These are phyloP conservation scores for Sthenelais limicola DNA, from an alignment of 2,888 invertebrate species.

Conservation along the genomic window DNA sequence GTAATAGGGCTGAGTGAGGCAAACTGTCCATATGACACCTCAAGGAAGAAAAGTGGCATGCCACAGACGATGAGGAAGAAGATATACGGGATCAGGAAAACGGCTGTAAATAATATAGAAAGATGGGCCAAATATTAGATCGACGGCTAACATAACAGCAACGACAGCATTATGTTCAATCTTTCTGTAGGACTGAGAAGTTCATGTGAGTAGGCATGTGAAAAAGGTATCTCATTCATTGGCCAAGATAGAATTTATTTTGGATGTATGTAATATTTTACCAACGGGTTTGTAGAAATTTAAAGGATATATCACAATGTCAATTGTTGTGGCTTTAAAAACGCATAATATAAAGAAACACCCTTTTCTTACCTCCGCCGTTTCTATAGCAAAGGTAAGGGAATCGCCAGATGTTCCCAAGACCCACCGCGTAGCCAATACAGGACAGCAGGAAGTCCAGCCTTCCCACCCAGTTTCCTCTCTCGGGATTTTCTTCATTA, in stretches of 20 bases:
- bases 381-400: conserved; percentile 26
- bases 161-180: neutral
- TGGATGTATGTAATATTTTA: neutral
- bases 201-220: neutral
- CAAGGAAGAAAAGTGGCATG: conserved; percentile 78
- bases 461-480: conserved; percentile 12
- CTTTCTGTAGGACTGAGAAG: neutral
- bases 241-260: neutral
- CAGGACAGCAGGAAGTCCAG: conserved; percentile 21
- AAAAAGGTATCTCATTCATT: neutral
- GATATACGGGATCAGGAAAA: conserved; percentile 79
- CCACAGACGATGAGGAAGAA: conserved; percentile 77
- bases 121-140: conserved; percentile 29
- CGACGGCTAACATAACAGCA: neutral
- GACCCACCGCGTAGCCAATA: conserved; percentile 29
- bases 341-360: neutral
- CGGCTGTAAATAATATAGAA: too few relatives aligned
- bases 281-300: neutral
- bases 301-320: neutral
- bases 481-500: conserved; percentile 7
- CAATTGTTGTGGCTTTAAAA: neutral
- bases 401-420: conserved; percentile 26
- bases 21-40: conserved; percentile 78
- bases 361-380: conserved; percentile 3
- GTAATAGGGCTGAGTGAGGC: conserved; percentile 77